A percentile compares a stretch with the other conserved stretches of the same genome.
Conservation (phyloP, 2,888 invertebrate species). For the Microplitis manilae region DNA sequence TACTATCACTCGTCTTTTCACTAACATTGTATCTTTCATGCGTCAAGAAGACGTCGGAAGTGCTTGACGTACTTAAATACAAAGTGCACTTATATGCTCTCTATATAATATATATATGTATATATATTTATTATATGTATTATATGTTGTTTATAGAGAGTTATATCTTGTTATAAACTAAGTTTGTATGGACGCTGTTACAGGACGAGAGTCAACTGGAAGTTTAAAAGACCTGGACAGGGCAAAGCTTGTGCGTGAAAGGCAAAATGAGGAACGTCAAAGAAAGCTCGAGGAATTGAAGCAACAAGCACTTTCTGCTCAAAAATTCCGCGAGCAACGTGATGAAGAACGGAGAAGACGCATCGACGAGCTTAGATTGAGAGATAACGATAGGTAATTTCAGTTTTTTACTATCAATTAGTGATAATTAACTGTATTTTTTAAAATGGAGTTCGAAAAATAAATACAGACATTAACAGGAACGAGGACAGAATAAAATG, state of each 20-base stretch:
- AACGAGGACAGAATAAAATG: too few relatives aligned
- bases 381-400: slow-evolving; percentile 79
- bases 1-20: not conserved
- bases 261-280: slow-evolving; percentile 91
- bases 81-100: not conserved
- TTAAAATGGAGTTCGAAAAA: not conserved
- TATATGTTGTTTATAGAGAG: not conserved
- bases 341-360: slow-evolving; percentile 87
- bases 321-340: slow-evolving; percentile 90
- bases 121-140: not conserved
- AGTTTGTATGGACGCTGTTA: slow-evolving; percentile 42
- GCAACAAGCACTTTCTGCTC: slow-evolving; percentile 90
- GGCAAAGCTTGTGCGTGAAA: slow-evolving; percentile 81
- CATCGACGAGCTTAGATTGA: slow-evolving; percentile 86
- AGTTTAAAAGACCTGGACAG: slow-evolving; percentile 68
- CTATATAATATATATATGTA: not conserved
- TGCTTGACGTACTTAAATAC: not conserved
- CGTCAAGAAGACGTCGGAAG: not conserved
- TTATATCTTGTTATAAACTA: not conserved
- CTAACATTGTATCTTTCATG: not conserved
- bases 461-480: too few relatives aligned
- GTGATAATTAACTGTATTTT: slow-evolving; percentile 27
- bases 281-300: slow-evolving; percentile 91
- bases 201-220: slow-evolving; percentile 67
- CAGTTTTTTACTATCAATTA: not conserved